These are phyloP conservation scores for Neoascia interrupta DNA, from an alignment of 2,888 invertebrate genomes.

Conservation along the genomic window DNA sequence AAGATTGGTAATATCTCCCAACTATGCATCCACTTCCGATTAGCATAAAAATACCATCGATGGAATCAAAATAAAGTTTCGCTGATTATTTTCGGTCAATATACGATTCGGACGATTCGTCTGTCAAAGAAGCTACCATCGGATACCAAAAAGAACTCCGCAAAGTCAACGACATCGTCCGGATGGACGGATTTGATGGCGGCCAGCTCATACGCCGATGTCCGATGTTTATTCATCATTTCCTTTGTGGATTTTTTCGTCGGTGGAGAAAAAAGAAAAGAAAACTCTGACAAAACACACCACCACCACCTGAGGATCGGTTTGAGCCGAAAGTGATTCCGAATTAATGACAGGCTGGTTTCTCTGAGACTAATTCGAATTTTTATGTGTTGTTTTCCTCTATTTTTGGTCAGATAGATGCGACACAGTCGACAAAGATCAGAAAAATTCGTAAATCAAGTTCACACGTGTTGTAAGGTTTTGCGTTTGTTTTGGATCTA, in stretches of 20 bases:
- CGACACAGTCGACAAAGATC: too few species aligned
- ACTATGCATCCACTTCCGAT: neutral
- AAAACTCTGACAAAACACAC: too few species aligned
- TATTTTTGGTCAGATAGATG: too few species aligned
- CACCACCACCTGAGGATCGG: too few species aligned
- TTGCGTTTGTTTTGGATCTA: too few species aligned
- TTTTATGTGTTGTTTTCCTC: neutral
- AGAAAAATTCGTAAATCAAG: slow-evolving; percentile 2
- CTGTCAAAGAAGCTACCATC: neutral
- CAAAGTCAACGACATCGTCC: slow-evolving; percentile 10
- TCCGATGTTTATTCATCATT: slow-evolving; percentile 28
- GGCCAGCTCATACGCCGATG: neutral
- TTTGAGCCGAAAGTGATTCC: slow-evolving; percentile 8
- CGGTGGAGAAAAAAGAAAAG: too few species aligned
- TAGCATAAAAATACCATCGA: slow-evolving; percentile 15
- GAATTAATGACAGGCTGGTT: slow-evolving; percentile 1
- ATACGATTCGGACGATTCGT: neutral
- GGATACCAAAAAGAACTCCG: neutral
- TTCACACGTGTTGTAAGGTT: neutral
- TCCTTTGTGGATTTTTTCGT: slow-evolving; percentile 28
- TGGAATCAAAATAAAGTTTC: too few species aligned
- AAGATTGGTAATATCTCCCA: too few species aligned
- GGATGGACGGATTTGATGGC: neutral
- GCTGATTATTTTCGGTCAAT: neutral
- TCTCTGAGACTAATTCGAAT: slow-evolving; percentile 2